Evolutionary conservation across 92 coral and sea anemone genomes (phyloP).

Genomic region (Porites rus): DNA sequence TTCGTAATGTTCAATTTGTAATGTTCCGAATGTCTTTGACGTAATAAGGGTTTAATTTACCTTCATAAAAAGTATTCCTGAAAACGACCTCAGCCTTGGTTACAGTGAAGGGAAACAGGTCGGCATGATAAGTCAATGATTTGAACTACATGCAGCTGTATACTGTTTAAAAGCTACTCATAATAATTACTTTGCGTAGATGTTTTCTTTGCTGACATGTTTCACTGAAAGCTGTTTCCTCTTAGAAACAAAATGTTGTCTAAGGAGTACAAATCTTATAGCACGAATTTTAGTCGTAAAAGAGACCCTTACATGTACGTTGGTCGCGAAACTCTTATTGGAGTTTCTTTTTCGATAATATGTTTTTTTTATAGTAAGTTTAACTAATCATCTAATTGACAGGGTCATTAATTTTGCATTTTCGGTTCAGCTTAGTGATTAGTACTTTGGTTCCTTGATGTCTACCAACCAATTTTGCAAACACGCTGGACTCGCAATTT

Average conservation of each 20-base stretch:
- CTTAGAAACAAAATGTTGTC: background rate
- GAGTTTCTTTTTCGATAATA: background rate
- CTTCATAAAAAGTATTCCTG: no score
- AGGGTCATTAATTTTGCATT: background rate
- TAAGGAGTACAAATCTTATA: background rate
- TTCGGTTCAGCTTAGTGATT: background rate
- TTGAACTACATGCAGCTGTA: no score
- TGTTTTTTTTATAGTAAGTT: no score
- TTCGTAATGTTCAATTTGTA: no score
- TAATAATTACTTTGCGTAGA: no score
- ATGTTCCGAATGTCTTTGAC: no score
- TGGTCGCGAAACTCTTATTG: background rate
- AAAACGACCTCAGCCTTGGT: no score
- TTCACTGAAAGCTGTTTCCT: background rate
- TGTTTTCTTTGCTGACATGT: background rate
- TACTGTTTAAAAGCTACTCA: no score
- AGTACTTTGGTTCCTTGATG: background rate
- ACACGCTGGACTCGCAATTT: background rate
- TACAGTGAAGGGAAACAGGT: no score
- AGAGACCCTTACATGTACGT: background rate
- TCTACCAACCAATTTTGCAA: background rate
- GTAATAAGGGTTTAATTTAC: no score
- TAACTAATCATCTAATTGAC: background rate
- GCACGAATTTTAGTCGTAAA: background rate
- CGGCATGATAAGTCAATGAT: no score